Evolutionary conservation across 2,113 vertebrate species (phyloP).

Genomic region (Amazona vittata): DNA sequence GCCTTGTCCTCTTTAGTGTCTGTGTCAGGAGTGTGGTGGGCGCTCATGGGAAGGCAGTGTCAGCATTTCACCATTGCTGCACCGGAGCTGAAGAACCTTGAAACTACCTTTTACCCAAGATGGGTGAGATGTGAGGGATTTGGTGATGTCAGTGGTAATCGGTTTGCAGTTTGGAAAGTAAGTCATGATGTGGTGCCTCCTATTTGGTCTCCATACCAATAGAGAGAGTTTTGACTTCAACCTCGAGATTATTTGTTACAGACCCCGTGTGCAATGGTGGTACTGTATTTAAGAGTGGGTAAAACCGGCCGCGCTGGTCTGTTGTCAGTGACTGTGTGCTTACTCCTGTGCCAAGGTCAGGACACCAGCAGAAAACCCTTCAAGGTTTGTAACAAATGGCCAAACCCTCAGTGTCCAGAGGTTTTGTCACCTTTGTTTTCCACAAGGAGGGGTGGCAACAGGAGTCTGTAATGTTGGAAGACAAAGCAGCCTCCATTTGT

Average conservation of each 20-base stretch:
- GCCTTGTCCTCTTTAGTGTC: neutral
- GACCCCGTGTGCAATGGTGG: neutral
- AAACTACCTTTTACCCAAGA: neutral
- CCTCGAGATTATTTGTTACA: neutral
- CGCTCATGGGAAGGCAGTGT: fast-evolving
- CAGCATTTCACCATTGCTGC: neutral
- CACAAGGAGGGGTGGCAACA: neutral
- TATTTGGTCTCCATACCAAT: neutral
- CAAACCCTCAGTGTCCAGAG: neutral
- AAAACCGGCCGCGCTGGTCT: neutral
- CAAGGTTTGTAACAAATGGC: neutral
- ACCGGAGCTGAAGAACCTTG: neutral
- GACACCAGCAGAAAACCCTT: neutral
- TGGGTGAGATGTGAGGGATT: neutral
- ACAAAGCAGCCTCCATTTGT: neutral
- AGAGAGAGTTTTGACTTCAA: neutral
- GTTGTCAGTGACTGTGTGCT: neutral
- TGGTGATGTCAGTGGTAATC: neutral
- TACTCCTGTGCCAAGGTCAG: neutral
- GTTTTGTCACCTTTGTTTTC: neutral
- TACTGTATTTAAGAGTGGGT: neutral
- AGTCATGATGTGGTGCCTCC: neutral
- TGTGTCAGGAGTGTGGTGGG: neutral
- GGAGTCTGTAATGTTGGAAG: too few relatives aligned
- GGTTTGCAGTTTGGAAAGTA: neutral